Evolutionary conservation across 2,113 vertebrate species (phyloP).

Genomic region (Urocynchramus pylzowi): DNA sequence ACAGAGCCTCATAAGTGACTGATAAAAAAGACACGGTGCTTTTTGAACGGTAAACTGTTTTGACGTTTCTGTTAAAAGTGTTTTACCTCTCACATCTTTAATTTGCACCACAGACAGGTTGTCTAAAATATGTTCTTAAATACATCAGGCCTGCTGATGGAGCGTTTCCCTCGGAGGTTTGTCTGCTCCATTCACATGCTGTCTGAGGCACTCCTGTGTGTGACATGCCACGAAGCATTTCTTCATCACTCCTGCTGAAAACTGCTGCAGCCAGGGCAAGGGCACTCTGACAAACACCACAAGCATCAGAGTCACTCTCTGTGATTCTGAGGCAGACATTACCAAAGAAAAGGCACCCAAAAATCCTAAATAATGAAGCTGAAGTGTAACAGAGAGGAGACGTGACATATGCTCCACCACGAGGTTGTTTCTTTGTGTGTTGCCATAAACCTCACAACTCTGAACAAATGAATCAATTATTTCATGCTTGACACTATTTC

Average conservation of each 20-base stretch:
- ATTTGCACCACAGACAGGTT: constrained; percentile 17
- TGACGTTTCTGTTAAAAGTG: neutral
- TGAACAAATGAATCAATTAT: neutral
- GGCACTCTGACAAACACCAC: constrained; percentile 8
- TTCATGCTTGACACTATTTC: neutral
- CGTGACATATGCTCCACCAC: neutral
- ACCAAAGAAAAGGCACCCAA: neutral
- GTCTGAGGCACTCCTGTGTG: neutral
- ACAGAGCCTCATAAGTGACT: neutral
- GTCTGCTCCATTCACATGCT: neutral
- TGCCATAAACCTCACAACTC: neutral
- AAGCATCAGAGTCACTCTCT: neutral
- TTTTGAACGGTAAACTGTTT: neutral
- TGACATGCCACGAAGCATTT: neutral
- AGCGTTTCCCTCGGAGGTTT: neutral
- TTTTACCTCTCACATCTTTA: constrained; percentile 24
- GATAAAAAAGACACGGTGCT: neutral
- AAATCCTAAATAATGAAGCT: neutral
- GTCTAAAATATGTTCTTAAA: neutral
- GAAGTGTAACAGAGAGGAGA: neutral
- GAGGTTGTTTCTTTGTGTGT: neutral
- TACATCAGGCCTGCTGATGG: neutral
- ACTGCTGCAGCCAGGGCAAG: neutral
- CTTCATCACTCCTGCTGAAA: neutral
- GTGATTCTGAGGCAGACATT: neutral